Conservation (phyloP, 1,140 invertebrate species). For the Drosophila biarmipes region DNA sequence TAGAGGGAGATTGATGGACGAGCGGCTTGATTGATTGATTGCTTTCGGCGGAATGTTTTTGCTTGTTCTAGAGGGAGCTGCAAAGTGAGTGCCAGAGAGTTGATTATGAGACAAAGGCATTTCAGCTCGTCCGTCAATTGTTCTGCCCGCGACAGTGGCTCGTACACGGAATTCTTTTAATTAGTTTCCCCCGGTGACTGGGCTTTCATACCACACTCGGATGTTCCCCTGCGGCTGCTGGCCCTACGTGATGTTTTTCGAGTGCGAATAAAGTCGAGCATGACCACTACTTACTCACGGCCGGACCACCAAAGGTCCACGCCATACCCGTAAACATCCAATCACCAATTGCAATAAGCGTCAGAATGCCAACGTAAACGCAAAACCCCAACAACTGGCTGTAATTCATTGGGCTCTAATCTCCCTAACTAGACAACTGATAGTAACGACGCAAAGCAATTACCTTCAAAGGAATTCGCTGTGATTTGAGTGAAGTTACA, state of each 20-base stretch:
- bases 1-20: conserved; percentile 53
- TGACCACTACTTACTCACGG: conserved; percentile 20
- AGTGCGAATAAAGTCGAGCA: conserved; percentile 6
- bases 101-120: conserved; percentile 53
- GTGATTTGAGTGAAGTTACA: conserved; percentile 5
- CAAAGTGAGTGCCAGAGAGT: conserved; percentile 27
- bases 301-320: conserved; percentile 2
- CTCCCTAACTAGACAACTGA: conserved; percentile 31
- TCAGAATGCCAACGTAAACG: conserved; percentile 39
- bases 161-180: conserved; percentile 46
- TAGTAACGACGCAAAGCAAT: conserved; percentile 26
- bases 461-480: conserved; percentile 21
- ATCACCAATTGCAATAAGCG: conserved; percentile 30
- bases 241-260: conserved; percentile 36
- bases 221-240: conserved; percentile 3
- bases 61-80: conserved; percentile 11
- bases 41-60: conserved; percentile 36
- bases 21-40: conserved; percentile 51
- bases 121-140: conserved; percentile 14
- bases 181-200: conserved; percentile 41
- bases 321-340: conserved; percentile 17
- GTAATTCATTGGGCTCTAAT: conserved; percentile 29
- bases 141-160: conserved; percentile 20
- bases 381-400: conserved; percentile 12
- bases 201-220: conserved; percentile 10